Conservation (phyloP, 2,888 invertebrate genomes). For the Erebia epiphron region DNA sequence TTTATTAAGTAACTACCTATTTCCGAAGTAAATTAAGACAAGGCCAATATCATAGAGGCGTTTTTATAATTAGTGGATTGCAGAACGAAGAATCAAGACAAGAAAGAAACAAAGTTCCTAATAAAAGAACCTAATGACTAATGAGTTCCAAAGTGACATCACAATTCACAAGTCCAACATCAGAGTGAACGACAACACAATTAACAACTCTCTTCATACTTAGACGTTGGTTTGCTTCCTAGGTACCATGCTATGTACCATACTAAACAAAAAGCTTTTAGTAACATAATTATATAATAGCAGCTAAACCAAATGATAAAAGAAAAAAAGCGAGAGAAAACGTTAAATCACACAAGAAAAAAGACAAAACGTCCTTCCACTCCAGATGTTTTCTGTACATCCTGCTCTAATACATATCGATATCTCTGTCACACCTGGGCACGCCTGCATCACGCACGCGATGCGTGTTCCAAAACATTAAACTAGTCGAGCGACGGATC, state of each 20-base stretch:
- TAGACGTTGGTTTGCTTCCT: not conserved
- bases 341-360: constrained; percentile 35
- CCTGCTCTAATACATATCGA: constrained; percentile 45
- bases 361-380: constrained; percentile 44
- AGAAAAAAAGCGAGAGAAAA: constrained; percentile 35
- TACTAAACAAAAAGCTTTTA: not conserved
- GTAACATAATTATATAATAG: constrained; percentile 17
- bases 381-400: constrained; percentile 60
- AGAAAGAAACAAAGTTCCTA: too few species aligned
- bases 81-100: too few species aligned
- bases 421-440: constrained; percentile 45
- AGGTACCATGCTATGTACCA: not conserved
- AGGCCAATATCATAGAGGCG: too few species aligned
- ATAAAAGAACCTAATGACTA: too few species aligned
- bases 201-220: too few species aligned
- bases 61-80: too few species aligned
- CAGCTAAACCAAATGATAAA: constrained; percentile 30
- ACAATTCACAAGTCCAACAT: not conserved
- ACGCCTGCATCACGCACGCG: constrained; percentile 50
- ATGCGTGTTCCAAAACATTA: constrained; percentile 48
- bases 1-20: too few species aligned
- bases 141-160: not conserved
- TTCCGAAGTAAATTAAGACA: too few species aligned
- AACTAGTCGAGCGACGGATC: constrained; percentile 49
- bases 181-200: too few species aligned